Evolutionary conservation across 2,113 vertebrate genomes (phyloP).

Genomic region (Oreochromis aureus): DNA sequence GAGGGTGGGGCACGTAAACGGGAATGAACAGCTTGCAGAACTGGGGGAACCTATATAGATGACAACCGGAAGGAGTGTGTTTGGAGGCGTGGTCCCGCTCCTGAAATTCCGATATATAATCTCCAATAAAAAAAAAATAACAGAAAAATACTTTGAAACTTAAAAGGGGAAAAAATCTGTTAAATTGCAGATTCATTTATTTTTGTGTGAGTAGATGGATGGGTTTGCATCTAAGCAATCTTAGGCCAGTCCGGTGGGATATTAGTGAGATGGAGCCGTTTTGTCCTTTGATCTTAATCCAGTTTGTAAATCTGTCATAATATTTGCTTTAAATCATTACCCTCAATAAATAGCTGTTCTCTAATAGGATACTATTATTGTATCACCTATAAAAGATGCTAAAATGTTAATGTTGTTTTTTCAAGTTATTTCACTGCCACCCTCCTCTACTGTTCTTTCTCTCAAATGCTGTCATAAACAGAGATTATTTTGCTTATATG

Average conservation of each 20-base stretch:
- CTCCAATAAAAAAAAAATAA: neutral
- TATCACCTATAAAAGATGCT: neutral
- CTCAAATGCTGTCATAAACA: neutral
- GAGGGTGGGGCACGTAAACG: neutral
- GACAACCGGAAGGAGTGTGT: fast-evolving
- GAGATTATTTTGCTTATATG: neutral
- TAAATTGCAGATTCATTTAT: neutral
- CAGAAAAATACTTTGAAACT: neutral
- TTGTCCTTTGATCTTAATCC: neutral
- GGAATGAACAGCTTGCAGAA: neutral
- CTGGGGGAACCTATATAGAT: neutral
- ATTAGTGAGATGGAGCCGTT: neutral
- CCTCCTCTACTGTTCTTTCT: neutral
- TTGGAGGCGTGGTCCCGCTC: neutral
- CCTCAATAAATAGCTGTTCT: neutral
- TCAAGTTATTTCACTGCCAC: neutral
- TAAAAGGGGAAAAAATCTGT: neutral
- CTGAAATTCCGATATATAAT: neutral
- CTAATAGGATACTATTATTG: neutral
- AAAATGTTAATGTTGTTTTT: neutral
- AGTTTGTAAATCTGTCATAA: neutral
- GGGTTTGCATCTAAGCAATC: neutral
- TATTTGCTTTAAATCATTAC: neutral
- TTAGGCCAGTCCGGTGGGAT: neutral
- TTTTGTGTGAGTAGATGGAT: neutral